Conservation (phyloP, 2,113 vertebrate species). For the Hylia prasina region DNA sequence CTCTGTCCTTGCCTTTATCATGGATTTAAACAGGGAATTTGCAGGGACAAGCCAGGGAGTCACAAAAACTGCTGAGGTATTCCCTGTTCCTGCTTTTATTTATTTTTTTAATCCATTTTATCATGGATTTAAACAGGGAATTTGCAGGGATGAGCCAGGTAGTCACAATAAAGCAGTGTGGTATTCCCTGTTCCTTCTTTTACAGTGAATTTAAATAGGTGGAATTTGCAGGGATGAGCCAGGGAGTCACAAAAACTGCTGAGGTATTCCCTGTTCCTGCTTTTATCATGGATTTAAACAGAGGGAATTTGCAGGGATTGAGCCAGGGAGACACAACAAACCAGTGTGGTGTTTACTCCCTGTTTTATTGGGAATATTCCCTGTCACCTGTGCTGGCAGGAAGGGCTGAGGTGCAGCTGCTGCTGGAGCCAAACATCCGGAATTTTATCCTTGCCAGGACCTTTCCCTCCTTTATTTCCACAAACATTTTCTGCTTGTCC, state of each 20-base stretch:
- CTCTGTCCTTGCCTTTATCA: accelerated
- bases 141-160: no score
- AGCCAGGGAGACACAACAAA: no score
- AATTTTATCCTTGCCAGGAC: background rate
- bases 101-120: no score
- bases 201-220: background rate
- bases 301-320: no score
- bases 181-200: no score
- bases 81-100: no score
- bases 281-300: no score
- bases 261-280: no score
- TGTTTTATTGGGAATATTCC: background rate
- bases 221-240: background rate
- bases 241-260: accelerated
- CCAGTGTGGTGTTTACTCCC: background rate
- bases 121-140: no score
- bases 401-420: background rate
- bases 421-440: background rate
- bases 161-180: accelerated
- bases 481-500: accelerated
- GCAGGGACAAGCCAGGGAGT: accelerated
- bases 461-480: background rate
- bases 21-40: background rate
- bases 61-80: no score
- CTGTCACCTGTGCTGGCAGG: background rate